Conservation (phyloP, 2,113 vertebrate species). For the Ochotona princeps region DNA sequence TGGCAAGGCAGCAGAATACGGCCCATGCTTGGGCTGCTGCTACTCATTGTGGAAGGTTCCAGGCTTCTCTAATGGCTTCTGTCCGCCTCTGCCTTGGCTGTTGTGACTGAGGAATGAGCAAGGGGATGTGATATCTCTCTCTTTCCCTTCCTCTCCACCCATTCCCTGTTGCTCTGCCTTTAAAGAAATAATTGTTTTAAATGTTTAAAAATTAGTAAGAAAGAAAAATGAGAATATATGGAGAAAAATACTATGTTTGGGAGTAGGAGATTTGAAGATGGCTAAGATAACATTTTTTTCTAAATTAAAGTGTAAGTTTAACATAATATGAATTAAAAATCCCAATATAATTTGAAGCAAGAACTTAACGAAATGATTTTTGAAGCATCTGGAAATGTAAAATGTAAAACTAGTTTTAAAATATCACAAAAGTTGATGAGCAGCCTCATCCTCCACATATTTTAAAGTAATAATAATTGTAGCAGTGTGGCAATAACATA, state of each 20-base stretch:
- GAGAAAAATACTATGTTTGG: background rate
- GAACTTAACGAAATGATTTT: background rate
- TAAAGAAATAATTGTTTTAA: too few species aligned
- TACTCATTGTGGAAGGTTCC: too few species aligned
- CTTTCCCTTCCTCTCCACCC: too few species aligned
- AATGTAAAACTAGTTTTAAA: background rate
- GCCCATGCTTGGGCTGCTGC: too few species aligned
- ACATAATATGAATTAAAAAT: background rate
- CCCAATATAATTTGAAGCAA: background rate
- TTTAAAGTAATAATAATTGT: background rate
- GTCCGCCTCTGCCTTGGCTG: too few species aligned
- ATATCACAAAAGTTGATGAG: background rate
- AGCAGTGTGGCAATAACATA: background rate
- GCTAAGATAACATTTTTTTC: background rate
- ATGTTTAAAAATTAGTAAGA: background rate
- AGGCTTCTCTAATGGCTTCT: too few species aligned
- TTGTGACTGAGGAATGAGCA: too few species aligned
- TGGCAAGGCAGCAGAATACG: too few species aligned
- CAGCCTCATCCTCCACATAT: background rate
- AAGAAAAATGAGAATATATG: background rate
- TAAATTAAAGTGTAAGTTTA: background rate
- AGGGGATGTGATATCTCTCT: too few species aligned
- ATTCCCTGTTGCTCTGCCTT: too few species aligned
- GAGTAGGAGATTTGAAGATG: background rate
- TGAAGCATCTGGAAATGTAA: constrained; percentile 2